These are phyloP conservation scores for Microhierax caerulescens DNA, from an alignment of 2,797 vertebrate species.

Conservation along the genomic window DNA sequence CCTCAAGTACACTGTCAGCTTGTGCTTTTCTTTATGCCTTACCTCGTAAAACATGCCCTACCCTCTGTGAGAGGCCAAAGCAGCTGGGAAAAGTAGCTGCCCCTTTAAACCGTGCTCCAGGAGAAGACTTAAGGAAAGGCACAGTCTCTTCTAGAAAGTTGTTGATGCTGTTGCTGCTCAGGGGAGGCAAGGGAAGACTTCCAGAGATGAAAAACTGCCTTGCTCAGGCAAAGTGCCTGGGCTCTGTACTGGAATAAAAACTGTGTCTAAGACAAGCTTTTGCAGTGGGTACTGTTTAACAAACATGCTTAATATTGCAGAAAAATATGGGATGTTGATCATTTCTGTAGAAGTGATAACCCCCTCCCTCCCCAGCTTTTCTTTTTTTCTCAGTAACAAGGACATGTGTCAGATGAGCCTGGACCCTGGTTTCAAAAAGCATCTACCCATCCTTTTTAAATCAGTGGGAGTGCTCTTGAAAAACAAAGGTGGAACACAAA, in stretches of 20 bases:
- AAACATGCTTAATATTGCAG: background rate
- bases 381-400: background rate
- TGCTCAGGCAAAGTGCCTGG: background rate
- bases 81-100: background rate
- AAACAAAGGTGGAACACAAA: background rate
- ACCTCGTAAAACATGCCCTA: background rate
- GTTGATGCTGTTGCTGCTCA: background rate
- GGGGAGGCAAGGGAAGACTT: background rate
- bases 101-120: background rate
- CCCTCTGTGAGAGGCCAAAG: background rate
- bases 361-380: background rate
- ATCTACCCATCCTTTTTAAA: background rate
- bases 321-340: background rate
- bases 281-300: background rate
- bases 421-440: background rate
- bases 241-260: background rate
- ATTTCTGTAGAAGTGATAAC: background rate
- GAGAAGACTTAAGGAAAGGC: background rate
- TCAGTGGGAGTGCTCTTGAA: background rate
- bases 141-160: background rate
- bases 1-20: background rate
- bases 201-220: background rate
- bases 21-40: background rate
- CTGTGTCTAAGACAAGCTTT: background rate
- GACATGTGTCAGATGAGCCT: background rate